Base-by-base conservation (phyloP, 2,797 vertebrate species). In the Anguilla marmorata region DNA sequence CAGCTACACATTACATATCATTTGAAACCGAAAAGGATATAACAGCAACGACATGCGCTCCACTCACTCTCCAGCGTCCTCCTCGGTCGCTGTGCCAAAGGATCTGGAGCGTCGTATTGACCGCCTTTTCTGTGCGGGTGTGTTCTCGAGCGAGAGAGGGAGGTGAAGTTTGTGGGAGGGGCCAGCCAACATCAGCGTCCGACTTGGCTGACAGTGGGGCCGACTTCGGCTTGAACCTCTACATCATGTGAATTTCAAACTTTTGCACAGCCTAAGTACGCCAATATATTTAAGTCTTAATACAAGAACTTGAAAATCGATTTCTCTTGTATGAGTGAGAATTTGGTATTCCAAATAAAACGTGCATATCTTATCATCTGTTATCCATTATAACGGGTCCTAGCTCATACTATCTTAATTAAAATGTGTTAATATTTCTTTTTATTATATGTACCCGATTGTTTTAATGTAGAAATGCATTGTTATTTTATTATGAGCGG, bases 101-200 rank as follows among this genome's bases (percentile, higher is more conserved):
- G 5, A 24, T n/a, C 41, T 80, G 37, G 37, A 37, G 82, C 58
- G 60, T 52, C 9, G 80, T 84, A 30, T 84, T 30, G 19, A 72
- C 30, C 60, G 80, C 60, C 80, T 37, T 87, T 48, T 52, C n/a
- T 41, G 30, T 27, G 24, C n/a, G 56, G 21, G 56, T 5, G 21
- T 84, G 83, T 85, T 86, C 90, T 92, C 93, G 88, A 92, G 85
- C 92, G 91, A 92, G 88, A 90, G 90, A 16, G 90, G 88, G 50
- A 89, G 92, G 89, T 84, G 86, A 86, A 88, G 89, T 33, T 54
- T 76, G 94, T 93, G 94, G 96, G 95, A 93, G 95, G 90, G 27
- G 76, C 41, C 76, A 80, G 14, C 80, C 2, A 27, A 84, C n/a
- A 8, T 60, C 27, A 63, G 80, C 45, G 30, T 66, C 66, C 19